A percentile compares a stretch with the other conserved stretches of the same genome.
Conservation (phyloP, 1,140 invertebrate genomes). For the Drosophila nebulosa region DNA sequence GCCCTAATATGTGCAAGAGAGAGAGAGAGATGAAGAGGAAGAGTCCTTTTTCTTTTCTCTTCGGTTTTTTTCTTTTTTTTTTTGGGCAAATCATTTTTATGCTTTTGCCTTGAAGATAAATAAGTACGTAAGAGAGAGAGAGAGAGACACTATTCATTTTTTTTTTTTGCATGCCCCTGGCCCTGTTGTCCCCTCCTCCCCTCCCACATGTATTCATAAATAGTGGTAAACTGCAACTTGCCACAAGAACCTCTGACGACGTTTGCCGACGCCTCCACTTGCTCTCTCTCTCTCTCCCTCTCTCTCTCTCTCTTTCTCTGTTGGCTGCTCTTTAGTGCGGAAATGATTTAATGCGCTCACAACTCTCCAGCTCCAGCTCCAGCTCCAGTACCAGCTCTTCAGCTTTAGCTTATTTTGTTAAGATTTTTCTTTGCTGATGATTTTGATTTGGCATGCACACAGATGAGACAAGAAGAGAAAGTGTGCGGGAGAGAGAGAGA, state of each 20-base stretch:
- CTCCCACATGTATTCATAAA: conserved; percentile 46
- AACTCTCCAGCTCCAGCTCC: conserved; percentile 56
- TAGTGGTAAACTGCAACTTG: conserved; percentile 71
- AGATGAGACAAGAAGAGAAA: neutral
- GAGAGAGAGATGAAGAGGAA: conserved; percentile 2
- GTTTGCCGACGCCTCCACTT: conserved; percentile 24
- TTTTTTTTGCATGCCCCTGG: too few species aligned
- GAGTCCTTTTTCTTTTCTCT: conserved; percentile 9
- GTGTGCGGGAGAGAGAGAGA: neutral
- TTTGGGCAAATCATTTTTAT: conserved; percentile 66
- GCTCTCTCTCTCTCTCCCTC: neutral
- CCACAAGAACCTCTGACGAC: conserved; percentile 28
- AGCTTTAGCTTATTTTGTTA: conserved; percentile 69
- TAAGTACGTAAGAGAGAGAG: conserved; percentile 1
- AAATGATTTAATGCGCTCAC: conserved; percentile 76
- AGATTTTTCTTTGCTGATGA: conserved; percentile 64
- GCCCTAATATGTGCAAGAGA: conserved; percentile 42
- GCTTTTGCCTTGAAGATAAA: conserved; percentile 46
- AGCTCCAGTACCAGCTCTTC: neutral
- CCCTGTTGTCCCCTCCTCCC: conserved; percentile 2
- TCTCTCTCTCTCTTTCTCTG: neutral
- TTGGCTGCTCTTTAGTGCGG: conserved; percentile 64
- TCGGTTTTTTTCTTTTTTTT: conserved; percentile 19
- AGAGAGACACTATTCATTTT: conserved; percentile 63
- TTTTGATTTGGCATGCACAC: conserved; percentile 53